A percentile compares a stretch with the other conserved stretches of the same genome.
Conservation (phyloP, 2,797 vertebrate genomes). For the Leptoclinus maculatus region DNA sequence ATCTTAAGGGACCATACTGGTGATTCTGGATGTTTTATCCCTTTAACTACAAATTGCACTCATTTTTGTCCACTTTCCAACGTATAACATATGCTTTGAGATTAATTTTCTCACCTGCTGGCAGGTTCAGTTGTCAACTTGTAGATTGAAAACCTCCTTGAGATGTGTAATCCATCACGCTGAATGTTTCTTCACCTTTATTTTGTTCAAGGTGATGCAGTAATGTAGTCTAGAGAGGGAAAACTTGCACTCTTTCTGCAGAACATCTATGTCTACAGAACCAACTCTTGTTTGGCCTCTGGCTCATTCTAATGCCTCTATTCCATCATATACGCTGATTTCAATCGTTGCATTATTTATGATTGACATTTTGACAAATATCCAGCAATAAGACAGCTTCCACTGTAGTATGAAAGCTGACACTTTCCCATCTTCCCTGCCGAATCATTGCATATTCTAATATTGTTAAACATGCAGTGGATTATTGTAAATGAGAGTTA, state of each 20-base stretch:
- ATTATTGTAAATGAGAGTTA: background rate
- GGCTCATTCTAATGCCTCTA: background rate
- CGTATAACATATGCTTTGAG: slow-evolving; percentile 26
- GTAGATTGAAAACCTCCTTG: slow-evolving; percentile 27
- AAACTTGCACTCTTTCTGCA: background rate
- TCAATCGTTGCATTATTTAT: background rate
- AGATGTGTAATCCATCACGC: slow-evolving; percentile 57
- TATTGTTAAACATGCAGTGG: background rate
- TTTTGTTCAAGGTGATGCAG: slow-evolving; percentile 58
- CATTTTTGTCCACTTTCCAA: slow-evolving; percentile 17
- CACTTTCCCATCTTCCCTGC: no score
- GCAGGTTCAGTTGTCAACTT: slow-evolving; percentile 43
- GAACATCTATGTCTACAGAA: background rate
- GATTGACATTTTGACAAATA: background rate
- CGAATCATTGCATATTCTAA: no score
- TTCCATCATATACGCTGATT: background rate
- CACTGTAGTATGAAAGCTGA: no score
- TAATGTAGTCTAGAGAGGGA: slow-evolving; percentile 6
- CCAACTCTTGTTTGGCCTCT: background rate
- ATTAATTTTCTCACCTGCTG: slow-evolving; percentile 46
- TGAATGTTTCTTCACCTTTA: slow-evolving; percentile 50
- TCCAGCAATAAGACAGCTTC: no score
- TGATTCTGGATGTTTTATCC: slow-evolving; percentile 26
- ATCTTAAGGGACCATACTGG: background rate
- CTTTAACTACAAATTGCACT: slow-evolving; percentile 34